phyloP scores from a whole-genome alignment of 2,888 invertebrate genomes.

The Clostera curtula region DNA sequence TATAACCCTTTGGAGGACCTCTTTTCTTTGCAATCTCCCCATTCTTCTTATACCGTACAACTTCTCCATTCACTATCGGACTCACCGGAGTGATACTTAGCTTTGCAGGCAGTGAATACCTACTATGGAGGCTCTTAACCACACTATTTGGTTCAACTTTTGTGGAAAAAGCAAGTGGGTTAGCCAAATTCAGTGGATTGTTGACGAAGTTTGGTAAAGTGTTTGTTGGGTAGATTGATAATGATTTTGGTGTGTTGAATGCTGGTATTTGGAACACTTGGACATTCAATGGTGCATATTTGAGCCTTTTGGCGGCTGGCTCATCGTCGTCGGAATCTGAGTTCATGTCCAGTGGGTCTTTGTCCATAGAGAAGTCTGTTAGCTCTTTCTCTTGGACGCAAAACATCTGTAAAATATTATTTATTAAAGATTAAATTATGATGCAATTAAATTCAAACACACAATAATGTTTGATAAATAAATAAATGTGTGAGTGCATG shows the following conservation, averaged over 20 bases:
- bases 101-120: constrained; percentile 53
- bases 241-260: constrained; percentile 47
- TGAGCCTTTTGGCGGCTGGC: constrained; percentile 47
- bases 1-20: constrained; percentile 64
- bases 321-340: constrained; percentile 60
- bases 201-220: constrained; percentile 59
- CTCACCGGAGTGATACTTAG: constrained; percentile 57
- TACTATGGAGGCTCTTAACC: constrained; percentile 2
- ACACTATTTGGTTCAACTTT: constrained; percentile 26
- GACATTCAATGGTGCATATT: constrained; percentile 49
- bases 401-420: constrained; percentile 51
- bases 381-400: constrained; percentile 59
- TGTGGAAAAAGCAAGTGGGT: constrained; percentile 46
- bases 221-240: constrained; percentile 48
- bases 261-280: constrained; percentile 65
- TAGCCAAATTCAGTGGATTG: constrained; percentile 59
- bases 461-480: background rate
- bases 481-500: background rate
- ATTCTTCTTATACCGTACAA: constrained; percentile 64
- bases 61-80: constrained; percentile 44
- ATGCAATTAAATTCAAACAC: constrained; percentile 4
- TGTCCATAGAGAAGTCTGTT: constrained; percentile 28
- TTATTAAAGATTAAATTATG: constrained; percentile 14
- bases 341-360: constrained; percentile 41
- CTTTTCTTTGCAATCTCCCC: constrained; percentile 63